Evolutionary conservation across 2,113 vertebrate species (phyloP).

Genomic region (Epinephelus moara): DNA sequence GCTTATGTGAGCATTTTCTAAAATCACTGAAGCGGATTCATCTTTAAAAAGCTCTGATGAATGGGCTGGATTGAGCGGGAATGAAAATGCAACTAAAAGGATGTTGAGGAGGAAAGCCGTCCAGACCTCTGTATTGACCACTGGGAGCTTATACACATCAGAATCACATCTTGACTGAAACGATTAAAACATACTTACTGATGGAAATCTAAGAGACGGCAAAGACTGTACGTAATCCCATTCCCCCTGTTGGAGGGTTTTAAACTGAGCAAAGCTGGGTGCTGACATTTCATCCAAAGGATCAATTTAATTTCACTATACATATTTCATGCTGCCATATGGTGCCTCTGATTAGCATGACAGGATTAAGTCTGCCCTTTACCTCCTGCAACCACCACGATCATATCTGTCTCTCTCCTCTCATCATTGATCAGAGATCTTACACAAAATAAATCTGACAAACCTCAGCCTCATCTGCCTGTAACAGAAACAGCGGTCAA

Average conservation of each 20-base stretch:
- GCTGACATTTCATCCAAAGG: slow-evolving; percentile 39
- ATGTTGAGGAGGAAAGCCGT: slow-evolving; percentile 20
- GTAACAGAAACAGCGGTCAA: not conserved
- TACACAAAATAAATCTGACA: not conserved
- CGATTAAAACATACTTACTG: not conserved
- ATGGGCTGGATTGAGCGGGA: slow-evolving; percentile 16
- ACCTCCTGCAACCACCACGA: slow-evolving; percentile 12
- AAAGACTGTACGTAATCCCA: not conserved
- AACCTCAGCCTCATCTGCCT: not conserved
- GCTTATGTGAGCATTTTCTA: slow-evolving; percentile 30
- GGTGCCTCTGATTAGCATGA: slow-evolving; percentile 45
- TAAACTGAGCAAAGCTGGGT: slow-evolving; percentile 2
- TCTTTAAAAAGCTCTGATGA: slow-evolving; percentile 26
- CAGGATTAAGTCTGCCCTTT: slow-evolving; percentile 54
- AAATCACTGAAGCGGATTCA: slow-evolving; percentile 32
- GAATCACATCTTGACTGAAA: not conserved
- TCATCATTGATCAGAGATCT: slow-evolving; percentile 10
- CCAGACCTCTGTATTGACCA: slow-evolving; percentile 22
- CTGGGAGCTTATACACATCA: slow-evolving; percentile 24
- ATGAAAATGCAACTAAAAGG: slow-evolving; percentile 30
- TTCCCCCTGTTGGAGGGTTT: not conserved
- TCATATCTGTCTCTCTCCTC: slow-evolving; percentile 3
- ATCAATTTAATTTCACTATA: slow-evolving; percentile 20
- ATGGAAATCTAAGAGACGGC: not conserved
- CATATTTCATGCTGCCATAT: slow-evolving; percentile 66